A percentile compares a stretch with the other conserved stretches of the same genome.
Conservation (phyloP, 2,888 invertebrate species). For the Amphipoea lucens region DNA sequence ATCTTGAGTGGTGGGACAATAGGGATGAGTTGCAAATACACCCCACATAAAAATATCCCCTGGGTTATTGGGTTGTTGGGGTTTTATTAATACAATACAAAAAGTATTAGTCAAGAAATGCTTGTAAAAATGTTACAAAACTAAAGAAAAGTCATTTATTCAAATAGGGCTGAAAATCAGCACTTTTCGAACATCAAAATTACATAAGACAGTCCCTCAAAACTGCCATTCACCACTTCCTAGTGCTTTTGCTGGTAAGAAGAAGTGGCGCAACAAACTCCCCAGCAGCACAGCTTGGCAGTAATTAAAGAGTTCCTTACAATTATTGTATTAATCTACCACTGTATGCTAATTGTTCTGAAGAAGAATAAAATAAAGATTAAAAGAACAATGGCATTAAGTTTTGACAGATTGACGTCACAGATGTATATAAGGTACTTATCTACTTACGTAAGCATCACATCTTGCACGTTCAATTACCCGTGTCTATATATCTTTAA, state of each 20-base stretch:
- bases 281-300: background rate
- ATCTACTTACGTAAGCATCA: constrained; percentile 11
- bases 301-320: background rate
- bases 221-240: no score
- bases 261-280: no score
- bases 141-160: no score
- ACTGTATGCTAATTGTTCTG: background rate
- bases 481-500: constrained; percentile 3
- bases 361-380: constrained; percentile 10
- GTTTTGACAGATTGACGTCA: constrained; percentile 33
- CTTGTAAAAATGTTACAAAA: background rate
- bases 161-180: no score
- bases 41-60: no score
- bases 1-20: no score
- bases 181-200: no score
- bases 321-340: background rate
- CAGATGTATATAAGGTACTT: constrained; percentile 2
- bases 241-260: no score
- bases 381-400: constrained; percentile 27
- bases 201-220: no score
- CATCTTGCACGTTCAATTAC: constrained; percentile 24
- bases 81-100: background rate
- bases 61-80: no score
- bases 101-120: background rate
- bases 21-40: no score